Conservation (phyloP, 2,888 invertebrate genomes). For the Dicranocentrus wangi region DNA sequence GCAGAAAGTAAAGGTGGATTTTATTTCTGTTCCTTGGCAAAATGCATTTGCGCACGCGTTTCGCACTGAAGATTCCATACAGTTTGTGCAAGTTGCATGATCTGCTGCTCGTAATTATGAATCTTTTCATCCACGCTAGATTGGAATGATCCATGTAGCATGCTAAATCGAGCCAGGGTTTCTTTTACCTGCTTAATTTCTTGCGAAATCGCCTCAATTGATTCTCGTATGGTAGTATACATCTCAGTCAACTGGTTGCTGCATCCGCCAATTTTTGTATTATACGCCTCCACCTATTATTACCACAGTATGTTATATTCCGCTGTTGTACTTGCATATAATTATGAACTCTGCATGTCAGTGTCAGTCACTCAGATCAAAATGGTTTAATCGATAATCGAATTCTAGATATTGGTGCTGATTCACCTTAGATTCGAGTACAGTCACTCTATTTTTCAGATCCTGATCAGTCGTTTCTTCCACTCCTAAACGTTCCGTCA, state of each 20-base stretch:
- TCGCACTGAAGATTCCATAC: conserved; percentile 38
- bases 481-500: neutral
- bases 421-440: conserved; percentile 11
- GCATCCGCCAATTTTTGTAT: neutral
- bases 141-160: neutral
- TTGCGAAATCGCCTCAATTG: neutral
- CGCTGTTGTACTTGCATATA: too few relatives aligned
- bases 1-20: too few relatives aligned
- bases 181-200: neutral
- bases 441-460: neutral
- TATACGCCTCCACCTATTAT: conserved; percentile 14
- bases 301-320: neutral
- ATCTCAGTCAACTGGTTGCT: conserved; percentile 1
- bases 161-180: neutral
- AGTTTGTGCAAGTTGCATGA: conserved; percentile 14
- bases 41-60: conserved; percentile 45
- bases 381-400: neutral
- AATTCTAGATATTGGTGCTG: neutral
- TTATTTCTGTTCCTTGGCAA: conserved; percentile 11
- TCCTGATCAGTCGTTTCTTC: neutral
- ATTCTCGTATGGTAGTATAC: neutral
- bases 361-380: neutral
- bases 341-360: neutral
- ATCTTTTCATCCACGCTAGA: conserved; percentile 14
- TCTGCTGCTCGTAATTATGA: neutral